These are phyloP conservation scores for Trachelus stipa DNA, from an alignment of 2,888 invertebrate species.

Conservation along the genomic window DNA sequence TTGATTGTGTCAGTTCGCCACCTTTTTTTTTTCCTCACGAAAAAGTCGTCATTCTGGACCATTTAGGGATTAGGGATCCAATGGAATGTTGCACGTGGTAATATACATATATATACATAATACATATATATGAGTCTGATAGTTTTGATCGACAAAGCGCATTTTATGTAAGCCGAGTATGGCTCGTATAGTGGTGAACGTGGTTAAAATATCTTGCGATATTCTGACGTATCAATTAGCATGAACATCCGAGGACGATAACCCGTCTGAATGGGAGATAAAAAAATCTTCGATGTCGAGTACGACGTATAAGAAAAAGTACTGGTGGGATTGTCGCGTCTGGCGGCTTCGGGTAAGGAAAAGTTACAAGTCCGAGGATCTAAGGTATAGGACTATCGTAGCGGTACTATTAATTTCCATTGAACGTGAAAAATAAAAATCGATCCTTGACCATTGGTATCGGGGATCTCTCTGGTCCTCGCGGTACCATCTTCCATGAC, in stretches of 20 bases:
- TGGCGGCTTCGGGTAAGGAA: background rate
- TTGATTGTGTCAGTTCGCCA: background rate
- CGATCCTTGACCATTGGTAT: background rate
- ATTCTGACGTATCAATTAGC: background rate
- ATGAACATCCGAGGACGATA: background rate
- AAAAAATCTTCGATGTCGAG: background rate
- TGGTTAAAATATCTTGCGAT: background rate
- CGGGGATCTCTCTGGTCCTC: background rate
- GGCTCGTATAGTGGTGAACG: background rate
- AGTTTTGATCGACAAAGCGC: background rate
- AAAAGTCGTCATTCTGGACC: background rate
- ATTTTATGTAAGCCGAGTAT: background rate
- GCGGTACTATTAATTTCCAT: constrained; percentile 24
- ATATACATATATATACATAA: background rate
- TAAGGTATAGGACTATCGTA: background rate
- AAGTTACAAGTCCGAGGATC: background rate
- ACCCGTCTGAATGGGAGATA: background rate
- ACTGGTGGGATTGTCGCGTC: background rate
- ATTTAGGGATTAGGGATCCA: background rate
- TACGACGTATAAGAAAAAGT: background rate
- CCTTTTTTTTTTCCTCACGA: background rate
- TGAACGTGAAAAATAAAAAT: constrained; percentile 17
- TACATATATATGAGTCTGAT: background rate
- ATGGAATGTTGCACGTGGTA: background rate
- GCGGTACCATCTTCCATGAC: constrained; percentile 11